Percentiles rank a stretch among this genome's conserved stretches.
Conservation (phyloP, 2,797 vertebrate genomes). For the Falco concolor region DNA sequence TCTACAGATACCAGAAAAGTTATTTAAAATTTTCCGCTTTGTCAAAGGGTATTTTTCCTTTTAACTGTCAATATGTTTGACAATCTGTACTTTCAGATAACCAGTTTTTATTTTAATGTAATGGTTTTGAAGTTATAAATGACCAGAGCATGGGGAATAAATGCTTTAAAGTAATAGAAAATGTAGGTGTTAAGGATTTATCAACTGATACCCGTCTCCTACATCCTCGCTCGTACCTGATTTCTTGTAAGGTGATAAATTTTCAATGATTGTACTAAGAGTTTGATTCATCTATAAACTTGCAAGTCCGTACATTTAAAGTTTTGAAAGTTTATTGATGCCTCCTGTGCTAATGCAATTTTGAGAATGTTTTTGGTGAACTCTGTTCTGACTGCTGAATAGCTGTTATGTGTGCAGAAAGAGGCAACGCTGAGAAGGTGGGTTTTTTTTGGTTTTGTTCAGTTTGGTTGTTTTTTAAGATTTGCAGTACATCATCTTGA, state of each 20-base stretch:
- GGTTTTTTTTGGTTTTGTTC: too few species aligned
- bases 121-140: not conserved
- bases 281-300: not conserved
- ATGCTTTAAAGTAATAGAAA: not conserved
- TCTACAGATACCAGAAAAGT: not conserved
- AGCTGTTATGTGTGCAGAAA: not conserved
- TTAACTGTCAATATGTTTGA: not conserved
- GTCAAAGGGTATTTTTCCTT: not conserved
- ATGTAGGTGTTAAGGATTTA: not conserved
- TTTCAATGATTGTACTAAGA: not conserved
- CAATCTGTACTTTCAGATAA: not conserved
- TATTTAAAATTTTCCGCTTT: not conserved
- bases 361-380: not conserved
- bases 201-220: not conserved
- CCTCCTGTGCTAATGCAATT: not conserved
- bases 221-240: not conserved
- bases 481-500: not conserved
- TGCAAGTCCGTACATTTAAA: not conserved
- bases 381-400: not conserved
- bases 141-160: not conserved
- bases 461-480: not conserved
- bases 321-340: not conserved
- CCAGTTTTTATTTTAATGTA: not conserved
- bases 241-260: not conserved
- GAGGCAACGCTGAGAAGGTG: not conserved